Evolutionary conservation across 2,113 vertebrate genomes (phyloP).

Genomic region (Lepisosteus osseus): DNA sequence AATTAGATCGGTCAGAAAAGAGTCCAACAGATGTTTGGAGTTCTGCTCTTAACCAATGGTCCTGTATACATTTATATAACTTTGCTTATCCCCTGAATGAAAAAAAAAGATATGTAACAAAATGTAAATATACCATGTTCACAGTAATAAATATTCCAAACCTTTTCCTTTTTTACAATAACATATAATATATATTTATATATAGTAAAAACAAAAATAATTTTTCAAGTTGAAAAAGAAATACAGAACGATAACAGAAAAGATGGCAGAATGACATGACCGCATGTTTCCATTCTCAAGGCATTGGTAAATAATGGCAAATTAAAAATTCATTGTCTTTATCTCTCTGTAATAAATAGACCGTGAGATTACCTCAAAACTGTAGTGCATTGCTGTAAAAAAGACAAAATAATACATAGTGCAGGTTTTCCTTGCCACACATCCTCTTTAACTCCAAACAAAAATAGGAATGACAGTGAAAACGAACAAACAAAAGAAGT

Average conservation of each 20-base stretch:
- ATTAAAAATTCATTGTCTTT: conserved; percentile 54
- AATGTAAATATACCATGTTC: conserved; percentile 86
- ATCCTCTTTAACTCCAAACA: conserved; percentile 66
- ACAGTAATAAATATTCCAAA: conserved; percentile 94
- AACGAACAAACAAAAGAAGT: conserved; percentile 35
- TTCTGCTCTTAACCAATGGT: conserved; percentile 57
- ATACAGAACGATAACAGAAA: conserved; percentile 62
- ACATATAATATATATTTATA: conserved; percentile 70
- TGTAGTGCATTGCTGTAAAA: conserved; percentile 94
- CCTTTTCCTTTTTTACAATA: conserved; percentile 70
- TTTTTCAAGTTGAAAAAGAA: conserved; percentile 88
- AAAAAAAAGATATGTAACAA: conserved; percentile 74
- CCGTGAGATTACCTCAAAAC: conserved; percentile 81
- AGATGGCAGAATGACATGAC: conserved; percentile 70
- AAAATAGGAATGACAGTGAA: conserved; percentile 71
- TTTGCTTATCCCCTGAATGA: conserved; percentile 62
- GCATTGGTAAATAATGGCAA: conserved; percentile 91
- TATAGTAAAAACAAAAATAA: conserved; percentile 65
- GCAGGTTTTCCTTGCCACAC: conserved; percentile 78
- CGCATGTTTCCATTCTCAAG: conserved; percentile 80
- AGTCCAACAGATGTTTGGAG: conserved; percentile 57
- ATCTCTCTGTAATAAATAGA: conserved; percentile 85
- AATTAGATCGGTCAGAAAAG: conserved; percentile 53
- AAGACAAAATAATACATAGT: conserved; percentile 67
- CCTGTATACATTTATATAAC: conserved; percentile 56